Percentiles rank a stretch among this genome's conserved stretches.
phyloP scores from a whole-genome alignment of 2,113 vertebrate species.

The Halichoeres trimaculatus region DNA sequence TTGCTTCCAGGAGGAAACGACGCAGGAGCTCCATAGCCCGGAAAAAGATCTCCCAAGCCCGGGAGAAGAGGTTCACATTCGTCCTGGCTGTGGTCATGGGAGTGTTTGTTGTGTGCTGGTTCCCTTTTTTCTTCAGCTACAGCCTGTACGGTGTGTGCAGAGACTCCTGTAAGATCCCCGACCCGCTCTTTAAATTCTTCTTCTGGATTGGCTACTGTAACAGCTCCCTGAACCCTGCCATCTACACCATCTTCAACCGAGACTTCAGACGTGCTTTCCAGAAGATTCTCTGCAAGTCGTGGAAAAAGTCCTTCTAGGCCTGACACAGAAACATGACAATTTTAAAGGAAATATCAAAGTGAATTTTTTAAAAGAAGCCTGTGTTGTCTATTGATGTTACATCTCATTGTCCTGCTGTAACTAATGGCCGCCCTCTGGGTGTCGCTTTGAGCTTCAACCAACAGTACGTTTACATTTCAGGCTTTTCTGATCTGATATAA shows the following conservation, averaged over 20 bases:
- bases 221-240: slow-evolving; percentile 95
- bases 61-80: slow-evolving; percentile 95
- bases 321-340: slow-evolving; percentile 35
- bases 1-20: slow-evolving; percentile 84
- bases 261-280: slow-evolving; percentile 94
- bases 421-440: slow-evolving; percentile 32
- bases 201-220: slow-evolving; percentile 98
- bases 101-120: slow-evolving; percentile 96
- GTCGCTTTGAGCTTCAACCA: slow-evolving; percentile 14
- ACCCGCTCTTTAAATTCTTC: slow-evolving; percentile 94
- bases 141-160: slow-evolving; percentile 92
- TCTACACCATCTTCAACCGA: slow-evolving; percentile 96
- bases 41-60: slow-evolving; percentile 89
- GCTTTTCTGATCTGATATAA: slow-evolving; percentile 21
- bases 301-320: slow-evolving; percentile 83
- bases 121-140: slow-evolving; percentile 97
- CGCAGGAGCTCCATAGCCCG: slow-evolving; percentile 87
- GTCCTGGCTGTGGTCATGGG: slow-evolving; percentile 97
- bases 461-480: slow-evolving; percentile 25
- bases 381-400: slow-evolving; percentile 28
- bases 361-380: neutral
- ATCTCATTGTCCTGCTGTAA: slow-evolving; percentile 49
- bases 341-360: slow-evolving; percentile 30
- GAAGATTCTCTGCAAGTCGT: slow-evolving; percentile 91
- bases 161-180: slow-evolving; percentile 88